Evolutionary conservation across 2,888 invertebrate genomes (phyloP), one percentile per base, ranked within the genome.

Genomic region (Plusia festucae): DNA sequence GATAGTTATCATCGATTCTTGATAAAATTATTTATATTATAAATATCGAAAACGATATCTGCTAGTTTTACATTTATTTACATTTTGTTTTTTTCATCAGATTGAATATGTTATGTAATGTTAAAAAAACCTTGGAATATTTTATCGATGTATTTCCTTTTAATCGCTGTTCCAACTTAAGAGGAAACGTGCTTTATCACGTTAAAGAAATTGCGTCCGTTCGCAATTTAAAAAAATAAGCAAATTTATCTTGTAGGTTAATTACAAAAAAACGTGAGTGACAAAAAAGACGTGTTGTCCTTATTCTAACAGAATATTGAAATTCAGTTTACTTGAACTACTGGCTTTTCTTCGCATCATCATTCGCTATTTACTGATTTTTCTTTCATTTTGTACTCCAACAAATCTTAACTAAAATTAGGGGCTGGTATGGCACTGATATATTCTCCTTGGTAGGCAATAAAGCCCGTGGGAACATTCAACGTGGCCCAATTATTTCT

Each of bases 1-100:
- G 53, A 78, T 73, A 57, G 65, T 68, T 55, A 71, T 69, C 52
- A 65, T 63, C 67, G 59, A 70, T 65, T 62, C 22, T 58, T 74
- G 68, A 68, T 65, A 76, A 60, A 72, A 60, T 16, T 54, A 54
- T 68, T 59, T 16, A 46, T 32, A 63, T 66, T 58, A 70, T 56
- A 27, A 11, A 7, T 53, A 62, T 58, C 49, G 57, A 56, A 60
- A 62, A 16, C 13, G 53, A 24, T 70, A 71, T 34, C 34, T 62
- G 62, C 57, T 57, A 27, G 46, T 60, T 75, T 54, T 46, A 40
- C 51, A 53, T 75, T 55, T 60, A 60, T 68, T 59, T n/a, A 30
- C 53, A 34, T 59, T 53, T 52, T 53, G n/a, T 11, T 27, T 53
- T 46, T 63, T 64, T 60, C 30, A 52, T 61, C 18, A 20, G 34